Base-by-base conservation (phyloP, 2,797 vertebrate species). In the Mus caroli region DNA sequence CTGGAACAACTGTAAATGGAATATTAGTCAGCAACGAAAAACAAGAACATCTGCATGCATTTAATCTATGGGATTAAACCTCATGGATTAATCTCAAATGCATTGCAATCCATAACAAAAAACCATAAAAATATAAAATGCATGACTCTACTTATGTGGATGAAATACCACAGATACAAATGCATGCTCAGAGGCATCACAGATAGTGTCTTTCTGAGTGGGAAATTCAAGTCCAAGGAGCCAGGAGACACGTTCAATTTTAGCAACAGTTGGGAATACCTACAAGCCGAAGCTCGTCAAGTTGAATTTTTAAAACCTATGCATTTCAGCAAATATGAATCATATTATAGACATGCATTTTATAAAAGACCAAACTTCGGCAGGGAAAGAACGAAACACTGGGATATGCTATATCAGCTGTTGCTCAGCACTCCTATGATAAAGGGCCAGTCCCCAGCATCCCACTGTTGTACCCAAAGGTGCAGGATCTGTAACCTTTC, bases 81-180 rank as follows among this genome's bases (percentile, higher is more conserved):
- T 83, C 54, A 82, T 11, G 2, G 15, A 14, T 87, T 50, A 50
- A 83, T 75, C 62, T 90, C 22, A 83, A 96, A 93, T 86, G n/a
- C 34, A 37, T 17, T 22, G 56, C 22, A 6, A 90, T 28, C 54
- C 62, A 84, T 62, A 67, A 73, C 22, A 87, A 83, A 26, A 79
- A 80, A 14, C 6, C 9, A 84, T 56, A 75, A 79, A 92, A 76
- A 89, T 46, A 34, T 64, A n/a, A 58, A 88, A 95, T n/a, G 0
- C 73, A 58, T 58, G 46, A n/a, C 40, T 26, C 37, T 22, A 60
- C 28, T 89, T 58, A 56, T 28, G 15, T 54, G 15, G 84, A 43
- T 43, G 17, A 22, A 91, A 20, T 31, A 93, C 37, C 28, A 58
- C 43, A 73, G 67, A 58, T 1, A 62, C 37, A 60, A 67, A 82